These are phyloP conservation scores for Prolemur simus DNA, from an alignment of 2,113 vertebrate genomes.

Conservation along the genomic window DNA sequence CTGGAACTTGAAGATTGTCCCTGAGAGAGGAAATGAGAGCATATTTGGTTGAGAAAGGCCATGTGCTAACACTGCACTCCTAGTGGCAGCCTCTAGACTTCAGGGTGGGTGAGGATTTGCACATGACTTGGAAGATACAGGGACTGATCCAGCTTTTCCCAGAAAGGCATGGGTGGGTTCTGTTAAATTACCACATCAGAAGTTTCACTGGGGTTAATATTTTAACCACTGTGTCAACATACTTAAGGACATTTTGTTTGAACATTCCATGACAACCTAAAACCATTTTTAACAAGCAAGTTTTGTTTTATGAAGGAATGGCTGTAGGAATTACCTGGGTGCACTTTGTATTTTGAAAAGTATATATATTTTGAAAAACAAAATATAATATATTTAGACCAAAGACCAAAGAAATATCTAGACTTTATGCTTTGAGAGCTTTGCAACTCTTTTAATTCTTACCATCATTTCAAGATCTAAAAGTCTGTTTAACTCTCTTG, in stretches of 20 bases:
- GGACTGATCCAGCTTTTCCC: background rate
- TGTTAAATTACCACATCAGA: constrained; percentile 41
- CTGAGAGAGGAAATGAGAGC: background rate
- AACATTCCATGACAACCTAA: constrained; percentile 15
- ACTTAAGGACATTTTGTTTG: constrained; percentile 51
- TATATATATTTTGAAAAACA: background rate
- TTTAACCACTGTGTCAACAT: constrained; percentile 62
- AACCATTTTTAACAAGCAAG: background rate
- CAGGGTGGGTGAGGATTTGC: background rate
- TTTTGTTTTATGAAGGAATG: constrained; percentile 34
- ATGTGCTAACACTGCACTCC: background rate
- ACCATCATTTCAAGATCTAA: background rate
- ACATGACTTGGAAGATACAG: background rate
- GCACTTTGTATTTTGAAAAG: background rate
- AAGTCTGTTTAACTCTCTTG: background rate
- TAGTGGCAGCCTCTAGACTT: background rate
- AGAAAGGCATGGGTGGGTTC: background rate
- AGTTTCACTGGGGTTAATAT: constrained; percentile 68
- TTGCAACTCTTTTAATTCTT: background rate
- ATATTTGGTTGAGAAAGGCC: background rate
- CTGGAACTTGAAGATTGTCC: background rate
- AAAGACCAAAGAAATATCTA: constrained; percentile 8
- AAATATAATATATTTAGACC: background rate
- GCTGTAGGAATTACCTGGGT: background rate
- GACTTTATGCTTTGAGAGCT: background rate